Evolutionary conservation across 1,140 invertebrate species (phyloP).

Genomic region (Brachionus calyciflorus): DNA sequence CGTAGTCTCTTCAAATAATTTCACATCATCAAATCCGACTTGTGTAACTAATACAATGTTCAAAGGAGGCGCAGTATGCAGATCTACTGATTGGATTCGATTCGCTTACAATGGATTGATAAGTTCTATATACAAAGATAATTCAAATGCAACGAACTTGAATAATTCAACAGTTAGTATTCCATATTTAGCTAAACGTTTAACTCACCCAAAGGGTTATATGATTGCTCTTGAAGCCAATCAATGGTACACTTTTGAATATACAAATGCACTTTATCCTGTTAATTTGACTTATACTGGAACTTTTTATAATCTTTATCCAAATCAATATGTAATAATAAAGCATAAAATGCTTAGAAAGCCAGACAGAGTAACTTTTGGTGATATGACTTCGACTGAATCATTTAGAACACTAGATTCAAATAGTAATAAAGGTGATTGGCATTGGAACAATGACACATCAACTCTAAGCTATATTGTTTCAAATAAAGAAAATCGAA

Average conservation of each 20-base stretch:
- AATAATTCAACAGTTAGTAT: background rate
- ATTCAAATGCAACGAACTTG: constrained; percentile 21
- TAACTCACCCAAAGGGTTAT: constrained; percentile 18
- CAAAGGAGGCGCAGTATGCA: background rate
- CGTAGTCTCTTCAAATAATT: constrained; percentile 29
- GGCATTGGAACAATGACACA: constrained; percentile 36
- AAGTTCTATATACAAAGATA: background rate
- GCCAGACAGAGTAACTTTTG: background rate
- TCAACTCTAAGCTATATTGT: background rate
- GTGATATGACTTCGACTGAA: background rate
- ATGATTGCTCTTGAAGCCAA: constrained; percentile 28
- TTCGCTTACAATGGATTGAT: constrained; percentile 18
- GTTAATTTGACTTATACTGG: constrained; percentile 23
- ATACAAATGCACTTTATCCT: background rate
- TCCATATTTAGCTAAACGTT: background rate
- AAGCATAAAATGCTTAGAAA: constrained; percentile 1
- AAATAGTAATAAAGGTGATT: background rate
- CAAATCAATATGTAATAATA: constrained; percentile 35
- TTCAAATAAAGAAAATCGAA: background rate
- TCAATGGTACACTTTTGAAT: constrained; percentile 12
- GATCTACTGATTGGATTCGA: constrained; percentile 7
- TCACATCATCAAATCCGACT: background rate
- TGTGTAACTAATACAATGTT: background rate
- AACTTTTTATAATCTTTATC: constrained; percentile 4
- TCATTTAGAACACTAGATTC: background rate